Conservation (phyloP, 2,797 vertebrate species). For the Argya squamiceps region DNA sequence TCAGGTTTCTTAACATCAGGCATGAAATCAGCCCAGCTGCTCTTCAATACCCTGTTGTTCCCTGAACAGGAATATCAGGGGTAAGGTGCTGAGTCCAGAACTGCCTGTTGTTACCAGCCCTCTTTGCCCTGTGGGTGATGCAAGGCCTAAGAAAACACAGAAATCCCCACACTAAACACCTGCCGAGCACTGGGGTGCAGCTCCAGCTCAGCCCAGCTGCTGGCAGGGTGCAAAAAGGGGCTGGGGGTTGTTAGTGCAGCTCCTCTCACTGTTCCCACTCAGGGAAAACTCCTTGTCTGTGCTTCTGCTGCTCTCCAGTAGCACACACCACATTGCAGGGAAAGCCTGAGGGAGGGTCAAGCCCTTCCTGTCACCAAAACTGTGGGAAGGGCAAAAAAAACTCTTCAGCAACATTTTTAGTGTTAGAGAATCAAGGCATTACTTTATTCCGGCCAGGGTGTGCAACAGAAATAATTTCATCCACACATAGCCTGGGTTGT, state of each 20-base stretch:
- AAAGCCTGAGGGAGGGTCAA: background rate
- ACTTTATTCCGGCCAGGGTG: background rate
- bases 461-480: background rate
- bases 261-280: accelerated
- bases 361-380: background rate
- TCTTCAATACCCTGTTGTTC: background rate
- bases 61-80: background rate
- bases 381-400: background rate
- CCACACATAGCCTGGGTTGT: background rate
- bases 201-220: background rate
- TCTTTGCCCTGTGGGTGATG: background rate
- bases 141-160: background rate
- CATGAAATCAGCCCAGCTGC: background rate
- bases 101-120: background rate
- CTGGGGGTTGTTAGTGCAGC: background rate
- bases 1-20: background rate
- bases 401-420: background rate
- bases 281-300: background rate
- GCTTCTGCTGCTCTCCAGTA: background rate
- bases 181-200: background rate
- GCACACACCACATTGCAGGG: background rate
- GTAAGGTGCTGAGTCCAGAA: background rate
- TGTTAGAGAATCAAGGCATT: too few species aligned
- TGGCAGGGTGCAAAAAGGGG: background rate
- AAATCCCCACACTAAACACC: background rate